These are phyloP conservation scores for Pyrgus malvae DNA, from an alignment of 2,888 invertebrate species.

Conservation along the genomic window DNA sequence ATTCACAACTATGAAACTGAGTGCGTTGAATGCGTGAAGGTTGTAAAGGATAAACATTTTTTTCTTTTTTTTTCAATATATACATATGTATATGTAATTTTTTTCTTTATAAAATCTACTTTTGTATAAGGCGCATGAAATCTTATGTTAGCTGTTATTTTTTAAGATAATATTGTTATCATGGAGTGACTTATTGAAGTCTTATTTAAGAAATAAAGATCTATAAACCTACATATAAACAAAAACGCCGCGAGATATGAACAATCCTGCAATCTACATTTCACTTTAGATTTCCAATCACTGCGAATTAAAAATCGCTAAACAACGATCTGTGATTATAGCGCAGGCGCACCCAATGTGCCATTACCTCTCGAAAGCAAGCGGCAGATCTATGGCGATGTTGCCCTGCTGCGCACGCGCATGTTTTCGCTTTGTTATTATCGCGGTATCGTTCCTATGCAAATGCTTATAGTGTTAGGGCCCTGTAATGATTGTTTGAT, in stretches of 20 bases:
- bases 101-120: too few species aligned
- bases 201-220: too few species aligned
- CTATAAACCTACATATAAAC: neutral
- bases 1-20: too few species aligned
- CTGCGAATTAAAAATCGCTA: constrained; percentile 36
- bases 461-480: constrained; percentile 46
- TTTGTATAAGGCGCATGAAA: too few species aligned
- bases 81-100: too few species aligned
- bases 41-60: too few species aligned
- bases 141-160: too few species aligned
- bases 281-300: constrained; percentile 43
- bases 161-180: too few species aligned
- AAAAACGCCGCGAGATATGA: neutral
- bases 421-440: constrained; percentile 51
- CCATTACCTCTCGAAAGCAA: constrained; percentile 27
- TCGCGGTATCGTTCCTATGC: constrained; percentile 60
- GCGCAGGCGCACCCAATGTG: constrained; percentile 36
- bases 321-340: constrained; percentile 50
- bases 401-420: constrained; percentile 31
- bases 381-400: constrained; percentile 29
- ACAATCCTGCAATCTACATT: neutral
- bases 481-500: constrained; percentile 13
- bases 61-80: too few species aligned
- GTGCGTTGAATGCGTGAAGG: too few species aligned
- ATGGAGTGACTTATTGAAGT: too few species aligned